A percentile compares a stretch with the other conserved stretches of the same genome.
Conservation (phyloP, 2,888 invertebrate species). For the Watsonalla cultraria region DNA sequence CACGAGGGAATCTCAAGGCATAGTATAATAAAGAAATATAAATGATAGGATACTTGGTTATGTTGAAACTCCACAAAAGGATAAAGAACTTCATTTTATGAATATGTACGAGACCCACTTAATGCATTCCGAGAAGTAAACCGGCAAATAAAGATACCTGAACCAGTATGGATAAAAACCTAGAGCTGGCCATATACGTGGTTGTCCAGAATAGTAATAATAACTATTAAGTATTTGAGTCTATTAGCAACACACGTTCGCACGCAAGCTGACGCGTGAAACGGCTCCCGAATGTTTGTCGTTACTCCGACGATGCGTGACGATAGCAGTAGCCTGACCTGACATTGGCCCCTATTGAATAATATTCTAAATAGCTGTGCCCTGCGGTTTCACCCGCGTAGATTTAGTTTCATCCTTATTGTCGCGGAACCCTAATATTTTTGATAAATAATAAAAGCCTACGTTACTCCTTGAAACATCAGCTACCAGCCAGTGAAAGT, state of each 20-base stretch:
- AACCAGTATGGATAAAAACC: not conserved
- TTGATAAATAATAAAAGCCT: too few species aligned
- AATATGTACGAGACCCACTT: not conserved
- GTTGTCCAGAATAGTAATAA: too few species aligned
- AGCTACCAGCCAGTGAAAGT: too few species aligned
- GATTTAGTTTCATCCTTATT: too few species aligned
- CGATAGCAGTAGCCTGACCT: constrained; percentile 6
- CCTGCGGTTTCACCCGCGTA: too few species aligned
- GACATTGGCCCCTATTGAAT: not conserved
- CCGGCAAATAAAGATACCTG: not conserved
- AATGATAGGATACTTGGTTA: too few species aligned
- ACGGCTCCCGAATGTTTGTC: constrained; percentile 35
- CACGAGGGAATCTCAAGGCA: too few species aligned
- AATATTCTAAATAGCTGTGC: too few species aligned
- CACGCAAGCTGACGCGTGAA: constrained; percentile 45
- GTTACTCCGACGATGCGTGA: constrained; percentile 30
- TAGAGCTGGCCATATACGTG: not conserved
- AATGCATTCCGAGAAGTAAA: not conserved
- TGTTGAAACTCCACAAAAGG: too few species aligned
- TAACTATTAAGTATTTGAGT: not conserved
- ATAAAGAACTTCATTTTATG: not conserved
- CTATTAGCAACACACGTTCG: constrained; percentile 3
- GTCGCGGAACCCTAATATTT: too few species aligned
- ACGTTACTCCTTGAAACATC: too few species aligned
- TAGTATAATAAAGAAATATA: too few species aligned